Evolutionary conservation across 2,797 vertebrate genomes (phyloP), one percentile per base, ranked within the genome.

Genomic region (Myotis pilosus): DNA sequence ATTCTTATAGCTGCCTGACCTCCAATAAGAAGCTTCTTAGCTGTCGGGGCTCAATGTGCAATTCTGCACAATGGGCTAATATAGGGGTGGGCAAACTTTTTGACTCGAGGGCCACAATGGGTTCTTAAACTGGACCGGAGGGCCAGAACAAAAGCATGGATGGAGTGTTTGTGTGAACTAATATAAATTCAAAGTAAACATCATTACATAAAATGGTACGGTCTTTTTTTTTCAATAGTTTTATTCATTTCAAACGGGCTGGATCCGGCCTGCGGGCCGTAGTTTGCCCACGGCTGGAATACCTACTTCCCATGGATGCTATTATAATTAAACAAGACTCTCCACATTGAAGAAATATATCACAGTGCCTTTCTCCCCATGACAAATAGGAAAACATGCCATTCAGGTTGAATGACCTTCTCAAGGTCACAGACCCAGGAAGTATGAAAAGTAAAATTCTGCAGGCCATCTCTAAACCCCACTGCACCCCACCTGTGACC

Each of bases 351-450:
- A 51, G 17, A 74, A 0, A 5, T 4, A 44, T 3, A 30, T 8
- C 7, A 17, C 15, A 6, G 11, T 13, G n/a, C 44, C 23, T 55
- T 76, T 33, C 4, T 78, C 57, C 49, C 25, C 13, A 8, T 17
- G 64, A 8, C 4, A 66, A 17, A 75, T 11, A 75, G 0, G 1
- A 11, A 47, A 53, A 49, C 6, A 19, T 0, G 10, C 20, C n/a
- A 23, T 75, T 20, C 66, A n/a, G 11, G 23, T 41, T 30, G 22
- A 69, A 53, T 12, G 53, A 33, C 62, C 5, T 53, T 33, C 9
- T 82, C 64, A 72, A 93, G 82, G 57, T 89, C 85, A 92, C 19
- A 78, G 87, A 55, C 30, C 8, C 23, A 30, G 68, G 57, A 53
- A 78, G 10, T 6, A 23, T 66, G 33, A 41, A 76, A 30, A 57